These are phyloP conservation scores for Ostrea denselamellosa DNA, from an alignment of 1,140 invertebrate genomes.

Conservation along the genomic window DNA sequence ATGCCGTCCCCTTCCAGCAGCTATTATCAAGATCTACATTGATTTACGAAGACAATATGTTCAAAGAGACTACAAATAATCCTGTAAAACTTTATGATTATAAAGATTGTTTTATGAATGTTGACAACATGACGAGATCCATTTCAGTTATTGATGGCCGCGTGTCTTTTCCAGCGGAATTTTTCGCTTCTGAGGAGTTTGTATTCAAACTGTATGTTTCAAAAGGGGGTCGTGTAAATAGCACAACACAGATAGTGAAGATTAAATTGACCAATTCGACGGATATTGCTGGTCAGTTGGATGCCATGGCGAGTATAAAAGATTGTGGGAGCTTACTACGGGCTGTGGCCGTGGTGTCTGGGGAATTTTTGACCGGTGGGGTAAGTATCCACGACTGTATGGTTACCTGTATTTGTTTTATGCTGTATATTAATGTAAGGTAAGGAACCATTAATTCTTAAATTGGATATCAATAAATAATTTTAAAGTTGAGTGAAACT, in stretches of 20 bases:
- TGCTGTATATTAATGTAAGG: no score
- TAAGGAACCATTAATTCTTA: no score
- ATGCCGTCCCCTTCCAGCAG: conserved; percentile 40
- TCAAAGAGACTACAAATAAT: conserved; percentile 63
- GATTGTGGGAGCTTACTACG: conserved; percentile 41
- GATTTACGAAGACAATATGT: conserved; percentile 59
- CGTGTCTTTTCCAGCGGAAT: conserved; percentile 67
- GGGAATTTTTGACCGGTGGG: conserved; percentile 2
- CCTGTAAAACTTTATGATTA: conserved; percentile 66
- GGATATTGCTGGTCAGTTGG: conserved; percentile 21
- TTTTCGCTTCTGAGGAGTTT: conserved; percentile 63
- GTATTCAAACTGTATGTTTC: conserved; percentile 67
- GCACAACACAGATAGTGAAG: conserved; percentile 58
- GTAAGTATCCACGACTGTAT: background rate
- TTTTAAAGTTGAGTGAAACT: no score
- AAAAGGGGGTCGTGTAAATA: conserved; percentile 62
- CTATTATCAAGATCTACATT: conserved; percentile 56
- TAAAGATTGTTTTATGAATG: conserved; percentile 56
- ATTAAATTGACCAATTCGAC: conserved; percentile 57
- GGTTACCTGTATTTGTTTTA: background rate
- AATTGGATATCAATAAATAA: no score
- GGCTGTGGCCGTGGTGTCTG: conserved; percentile 34
- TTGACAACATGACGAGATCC: conserved; percentile 55
- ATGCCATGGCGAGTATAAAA: conserved; percentile 42
- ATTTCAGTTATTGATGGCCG: conserved; percentile 61